phyloP scores from a whole-genome alignment of 2,888 invertebrate species.

The Lingula anatina region DNA sequence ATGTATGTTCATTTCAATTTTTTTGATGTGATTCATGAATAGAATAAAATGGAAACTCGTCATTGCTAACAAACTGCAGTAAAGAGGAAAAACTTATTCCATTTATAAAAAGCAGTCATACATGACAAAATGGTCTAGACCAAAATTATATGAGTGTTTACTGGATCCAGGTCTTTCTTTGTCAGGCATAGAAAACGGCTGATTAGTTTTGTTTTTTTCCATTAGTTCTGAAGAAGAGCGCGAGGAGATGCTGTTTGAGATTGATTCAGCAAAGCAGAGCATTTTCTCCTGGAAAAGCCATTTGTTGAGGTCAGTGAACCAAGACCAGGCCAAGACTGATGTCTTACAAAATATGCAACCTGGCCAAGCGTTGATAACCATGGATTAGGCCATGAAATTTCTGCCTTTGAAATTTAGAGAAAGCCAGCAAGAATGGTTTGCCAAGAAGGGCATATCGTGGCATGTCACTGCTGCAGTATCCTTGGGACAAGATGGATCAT shows the following conservation, averaged over 20 bases:
- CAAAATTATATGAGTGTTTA: too few relatives aligned
- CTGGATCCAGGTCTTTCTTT: too few relatives aligned
- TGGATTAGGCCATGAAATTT: constrained; percentile 6
- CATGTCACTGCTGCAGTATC: constrained; percentile 1
- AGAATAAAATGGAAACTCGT: too few relatives aligned
- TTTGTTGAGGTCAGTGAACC: background rate
- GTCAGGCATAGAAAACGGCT: too few relatives aligned
- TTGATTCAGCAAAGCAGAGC: background rate
- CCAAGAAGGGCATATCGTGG: constrained; percentile 5
- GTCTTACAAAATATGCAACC: background rate
- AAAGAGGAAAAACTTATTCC: too few relatives aligned
- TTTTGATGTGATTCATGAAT: too few relatives aligned
- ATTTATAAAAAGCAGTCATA: too few relatives aligned
- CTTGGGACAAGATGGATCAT: too few relatives aligned
- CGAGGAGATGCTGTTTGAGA: background rate
- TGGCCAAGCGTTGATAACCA: background rate
- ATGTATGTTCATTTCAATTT: too few relatives aligned
- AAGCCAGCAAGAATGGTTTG: constrained; percentile 5
- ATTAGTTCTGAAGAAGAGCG: background rate
- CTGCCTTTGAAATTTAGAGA: constrained; percentile 2
- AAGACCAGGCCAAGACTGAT: constrained; percentile 1
- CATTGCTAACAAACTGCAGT: too few relatives aligned
- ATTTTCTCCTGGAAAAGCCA: background rate
- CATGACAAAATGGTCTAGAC: too few relatives aligned
- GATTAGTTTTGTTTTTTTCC: background rate